Evolutionary conservation across 2,888 invertebrate genomes (phyloP).

Genomic region (Acronicta psi): DNA sequence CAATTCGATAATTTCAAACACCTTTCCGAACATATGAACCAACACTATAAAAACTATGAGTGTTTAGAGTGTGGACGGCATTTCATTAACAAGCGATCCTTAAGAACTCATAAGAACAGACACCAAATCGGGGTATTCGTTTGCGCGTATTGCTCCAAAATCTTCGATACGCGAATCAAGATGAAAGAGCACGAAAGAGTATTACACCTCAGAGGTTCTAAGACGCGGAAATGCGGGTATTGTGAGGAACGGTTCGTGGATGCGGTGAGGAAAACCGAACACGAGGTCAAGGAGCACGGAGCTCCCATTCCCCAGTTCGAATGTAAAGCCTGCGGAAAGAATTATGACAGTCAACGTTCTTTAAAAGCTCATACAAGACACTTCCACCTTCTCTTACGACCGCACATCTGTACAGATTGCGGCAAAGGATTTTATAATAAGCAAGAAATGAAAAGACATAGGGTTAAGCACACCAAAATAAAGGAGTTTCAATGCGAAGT

Average conservation of each 20-base stretch:
- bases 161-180: conserved; percentile 69
- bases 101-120: conserved; percentile 47
- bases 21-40: conserved; percentile 72
- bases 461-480: conserved; percentile 31
- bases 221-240: conserved; percentile 64
- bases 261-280: conserved; percentile 49
- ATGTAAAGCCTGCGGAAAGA: conserved; percentile 66
- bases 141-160: conserved; percentile 71
- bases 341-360: conserved; percentile 57
- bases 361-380: conserved; percentile 60
- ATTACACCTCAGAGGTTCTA: conserved; percentile 61
- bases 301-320: conserved; percentile 48
- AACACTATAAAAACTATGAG: conserved; percentile 72
- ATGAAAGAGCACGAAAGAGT: conserved; percentile 71
- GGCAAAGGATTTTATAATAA: conserved; percentile 37
- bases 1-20: conserved; percentile 69
- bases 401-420: conserved; percentile 63
- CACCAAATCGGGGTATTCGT: conserved; percentile 53
- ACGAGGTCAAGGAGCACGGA: conserved; percentile 65
- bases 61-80: conserved; percentile 67
- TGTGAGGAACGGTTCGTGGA: conserved; percentile 67
- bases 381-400: conserved; percentile 66
- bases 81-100: conserved; percentile 60
- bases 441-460: conserved; percentile 34
- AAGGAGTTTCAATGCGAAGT: conserved; percentile 38